Conservation (phyloP, 2,888 invertebrate genomes). For the Andrena praecox region DNA sequence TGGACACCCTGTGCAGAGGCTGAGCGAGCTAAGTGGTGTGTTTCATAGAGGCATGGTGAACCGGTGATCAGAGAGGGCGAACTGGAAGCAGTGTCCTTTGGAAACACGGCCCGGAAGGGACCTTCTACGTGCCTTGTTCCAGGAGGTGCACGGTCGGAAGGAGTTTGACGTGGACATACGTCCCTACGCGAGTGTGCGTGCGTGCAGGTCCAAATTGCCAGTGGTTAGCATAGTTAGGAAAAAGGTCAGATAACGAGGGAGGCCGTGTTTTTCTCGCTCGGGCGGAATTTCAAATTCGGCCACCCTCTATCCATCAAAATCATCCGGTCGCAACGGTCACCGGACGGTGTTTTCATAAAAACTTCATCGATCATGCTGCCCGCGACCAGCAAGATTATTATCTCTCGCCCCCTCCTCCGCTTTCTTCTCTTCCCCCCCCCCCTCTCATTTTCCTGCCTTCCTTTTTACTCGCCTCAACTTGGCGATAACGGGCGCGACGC, state of each 20-base stretch:
- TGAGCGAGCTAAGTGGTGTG: conserved; percentile 1
- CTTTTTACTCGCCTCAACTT: background rate
- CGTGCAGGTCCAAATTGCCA: conserved; percentile 19
- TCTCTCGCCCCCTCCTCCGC: background rate
- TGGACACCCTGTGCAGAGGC: background rate
- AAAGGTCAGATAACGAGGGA: conserved; percentile 11
- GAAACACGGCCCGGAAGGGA: conserved; percentile 57
- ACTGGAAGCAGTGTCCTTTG: conserved; percentile 48
- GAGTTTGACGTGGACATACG: conserved; percentile 59
- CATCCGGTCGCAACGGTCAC: conserved; percentile 22
- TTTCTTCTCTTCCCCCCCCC: background rate
- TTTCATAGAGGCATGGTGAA: conserved; percentile 34
- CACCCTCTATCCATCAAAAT: conserved; percentile 67
- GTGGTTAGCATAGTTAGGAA: conserved; percentile 32
- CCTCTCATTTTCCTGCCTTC: background rate
- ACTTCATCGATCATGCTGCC: conserved; percentile 66
- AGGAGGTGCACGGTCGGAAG: conserved; percentile 59
- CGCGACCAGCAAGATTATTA: conserved; percentile 35
- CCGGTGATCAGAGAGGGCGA: conserved; percentile 15
- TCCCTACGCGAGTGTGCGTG: conserved; percentile 37
- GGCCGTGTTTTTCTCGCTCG: conserved; percentile 34
- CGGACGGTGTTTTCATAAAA: conserved; percentile 56
- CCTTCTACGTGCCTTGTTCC: conserved; percentile 47
- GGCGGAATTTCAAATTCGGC: conserved; percentile 65
- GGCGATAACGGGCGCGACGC: background rate